Evolutionary conservation across 2,888 invertebrate species (phyloP).

Genomic region (Amphimallon solstitiale): DNA sequence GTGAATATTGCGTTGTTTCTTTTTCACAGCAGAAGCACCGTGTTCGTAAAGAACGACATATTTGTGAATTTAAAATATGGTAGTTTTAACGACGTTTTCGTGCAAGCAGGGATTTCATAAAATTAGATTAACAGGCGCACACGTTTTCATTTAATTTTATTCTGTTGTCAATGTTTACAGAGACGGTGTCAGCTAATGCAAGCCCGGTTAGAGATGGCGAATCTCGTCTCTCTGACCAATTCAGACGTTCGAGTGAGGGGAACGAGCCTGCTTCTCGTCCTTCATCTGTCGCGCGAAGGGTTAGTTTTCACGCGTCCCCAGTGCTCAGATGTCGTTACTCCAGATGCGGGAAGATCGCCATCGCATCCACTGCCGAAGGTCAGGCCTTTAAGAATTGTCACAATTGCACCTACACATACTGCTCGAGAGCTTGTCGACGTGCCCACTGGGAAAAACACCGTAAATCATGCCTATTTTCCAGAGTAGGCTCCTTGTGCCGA

Average conservation of each 20-base stretch:
- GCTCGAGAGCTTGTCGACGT: slow-evolving; percentile 89
- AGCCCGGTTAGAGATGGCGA: slow-evolving; percentile 56
- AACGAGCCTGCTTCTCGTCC: slow-evolving; percentile 64
- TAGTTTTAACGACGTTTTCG: too few relatives aligned
- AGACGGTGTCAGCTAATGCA: slow-evolving; percentile 64
- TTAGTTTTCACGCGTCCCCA: slow-evolving; percentile 70
- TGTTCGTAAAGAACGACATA: too few relatives aligned
- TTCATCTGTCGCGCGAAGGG: slow-evolving; percentile 63
- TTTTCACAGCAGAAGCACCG: too few relatives aligned
- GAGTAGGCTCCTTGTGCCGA: slow-evolving; percentile 90
- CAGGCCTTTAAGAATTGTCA: slow-evolving; percentile 90
- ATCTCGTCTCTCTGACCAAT: slow-evolving; percentile 55
- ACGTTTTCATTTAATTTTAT: slow-evolving; percentile 53
- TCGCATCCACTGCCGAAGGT: slow-evolving; percentile 80
- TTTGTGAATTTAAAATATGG: too few relatives aligned
- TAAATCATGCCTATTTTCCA: slow-evolving; percentile 88
- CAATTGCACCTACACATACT: slow-evolving; percentile 95
- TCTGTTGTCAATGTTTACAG: slow-evolving; percentile 55
- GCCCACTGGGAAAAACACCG: slow-evolving; percentile 95
- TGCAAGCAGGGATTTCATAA: slow-evolving; percentile 62
- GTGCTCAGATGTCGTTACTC: slow-evolving; percentile 78
- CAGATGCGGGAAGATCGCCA: slow-evolving; percentile 77
- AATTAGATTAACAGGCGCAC: slow-evolving; percentile 60
- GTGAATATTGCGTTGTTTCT: too few relatives aligned
- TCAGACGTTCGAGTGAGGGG: slow-evolving; percentile 73